Base-by-base conservation (phyloP, 2,888 invertebrate genomes). In the Chrysolina oricalcia region DNA sequence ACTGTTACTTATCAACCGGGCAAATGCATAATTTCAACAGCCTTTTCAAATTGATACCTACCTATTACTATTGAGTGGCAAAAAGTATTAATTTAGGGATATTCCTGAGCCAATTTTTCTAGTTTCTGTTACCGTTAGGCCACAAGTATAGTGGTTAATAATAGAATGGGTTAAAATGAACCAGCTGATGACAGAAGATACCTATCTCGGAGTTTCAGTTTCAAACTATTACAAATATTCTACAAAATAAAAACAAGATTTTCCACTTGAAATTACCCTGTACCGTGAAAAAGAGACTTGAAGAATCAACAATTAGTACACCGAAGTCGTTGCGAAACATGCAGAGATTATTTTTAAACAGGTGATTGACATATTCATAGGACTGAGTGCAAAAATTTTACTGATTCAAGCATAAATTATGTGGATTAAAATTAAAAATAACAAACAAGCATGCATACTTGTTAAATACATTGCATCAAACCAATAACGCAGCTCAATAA, bases 391-490 rank as follows among this genome's bases (percentile, higher is more conserved):
- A 70, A 74, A 76, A 72, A 74, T 72, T 66, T 66, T 63, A 68
- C 62, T 72, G 53, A 76, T 46, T 63, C 62, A 75, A 77, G 71
- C 77, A 67, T 62, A 65, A 62, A 66, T 50, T 56, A 48, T 19
- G 62, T 64, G 69, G 64, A 71, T 50, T 74, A 63, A 77, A 74
- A 64, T 75, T 74, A 76, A 74, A 71, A 67, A 65, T 68, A 65
- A 76, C 74, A 76, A 72, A 70, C 40, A 76, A 75, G 81, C 84
- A 83, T 84, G 84, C 83, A 84, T 79, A 78, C 74, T 75, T 76
- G 78, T 81, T 78, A 79, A 77, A 79, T 66, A 79, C 78, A 78
- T 78, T 72, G 76, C 76, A 80, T 80, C 72, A 76, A 76, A 81
- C 79, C 81, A 83, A 81, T 79, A 82, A 77, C 77, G 77, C 78